Percentiles rank a stretch among this genome's conserved stretches.
Evolutionary conservation across 2,113 vertebrate species (phyloP).

Genomic region (Centropus unirufus): DNA sequence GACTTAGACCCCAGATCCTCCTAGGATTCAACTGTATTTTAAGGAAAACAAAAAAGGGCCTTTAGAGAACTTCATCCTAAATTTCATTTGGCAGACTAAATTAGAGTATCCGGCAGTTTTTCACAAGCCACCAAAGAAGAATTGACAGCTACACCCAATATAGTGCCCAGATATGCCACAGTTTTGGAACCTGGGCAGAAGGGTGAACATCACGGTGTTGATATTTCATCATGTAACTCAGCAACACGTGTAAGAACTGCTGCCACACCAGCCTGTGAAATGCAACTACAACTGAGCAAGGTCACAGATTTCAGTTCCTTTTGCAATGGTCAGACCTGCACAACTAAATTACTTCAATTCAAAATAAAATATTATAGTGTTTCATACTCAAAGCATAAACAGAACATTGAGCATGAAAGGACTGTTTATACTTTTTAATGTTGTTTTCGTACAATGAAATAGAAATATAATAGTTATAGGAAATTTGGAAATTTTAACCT

Average conservation of each 20-base stretch:
- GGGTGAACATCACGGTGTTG: conserved; percentile 76
- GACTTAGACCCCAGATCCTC: neutral
- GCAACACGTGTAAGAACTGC: conserved; percentile 76
- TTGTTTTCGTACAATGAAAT: conserved; percentile 61
- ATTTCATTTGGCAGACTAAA: neutral
- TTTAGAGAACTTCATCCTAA: neutral
- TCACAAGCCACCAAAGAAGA: conserved; percentile 76
- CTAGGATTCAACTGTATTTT: neutral
- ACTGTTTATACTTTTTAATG: conserved; percentile 40
- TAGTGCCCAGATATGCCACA: conserved; percentile 78
- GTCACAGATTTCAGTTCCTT: conserved; percentile 82
- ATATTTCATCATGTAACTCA: conserved; percentile 77
- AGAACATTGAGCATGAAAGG: conserved; percentile 64
- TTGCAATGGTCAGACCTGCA: conserved; percentile 82
- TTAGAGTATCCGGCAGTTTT: conserved; percentile 74
- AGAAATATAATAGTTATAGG: conserved; percentile 64
- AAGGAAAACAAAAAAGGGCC: neutral
- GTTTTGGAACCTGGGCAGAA: conserved; percentile 72
- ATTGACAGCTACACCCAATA: conserved; percentile 80
- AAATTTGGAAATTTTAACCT: conserved; percentile 66
- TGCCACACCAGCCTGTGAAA: conserved; percentile 84
- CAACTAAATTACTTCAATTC: conserved; percentile 48
- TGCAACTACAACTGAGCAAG: conserved; percentile 80
- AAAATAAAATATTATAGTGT: conserved; percentile 62
- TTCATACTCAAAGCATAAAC: conserved; percentile 67